A percentile compares a stretch with the other conserved stretches of the same genome.
Conservation (phyloP, 2,113 vertebrate species). For the Cromileptes altivelis region DNA sequence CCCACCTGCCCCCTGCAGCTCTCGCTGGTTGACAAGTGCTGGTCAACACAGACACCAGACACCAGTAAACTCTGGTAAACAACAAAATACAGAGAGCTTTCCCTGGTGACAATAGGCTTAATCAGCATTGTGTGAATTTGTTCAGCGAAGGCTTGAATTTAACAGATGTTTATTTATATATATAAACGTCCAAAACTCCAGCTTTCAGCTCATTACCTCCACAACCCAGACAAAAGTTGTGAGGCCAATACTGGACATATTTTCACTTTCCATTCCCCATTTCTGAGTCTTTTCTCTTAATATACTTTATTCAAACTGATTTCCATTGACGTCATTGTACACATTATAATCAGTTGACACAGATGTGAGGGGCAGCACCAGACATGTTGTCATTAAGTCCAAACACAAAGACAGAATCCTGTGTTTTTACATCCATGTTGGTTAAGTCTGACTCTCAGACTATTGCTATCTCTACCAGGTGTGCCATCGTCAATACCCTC, state of each 20-base stretch:
- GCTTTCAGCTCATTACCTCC: neutral
- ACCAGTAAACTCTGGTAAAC: too few relatives aligned
- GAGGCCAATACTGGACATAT: neutral
- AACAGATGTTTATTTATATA: too few relatives aligned
- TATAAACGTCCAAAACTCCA: too few relatives aligned
- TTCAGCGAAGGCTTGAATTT: too few relatives aligned
- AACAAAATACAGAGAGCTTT: too few relatives aligned
- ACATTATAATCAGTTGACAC: neutral
- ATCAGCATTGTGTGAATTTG: too few relatives aligned
- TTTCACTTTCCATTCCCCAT: neutral
- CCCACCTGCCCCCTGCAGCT: too few relatives aligned
- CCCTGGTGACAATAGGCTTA: too few relatives aligned
- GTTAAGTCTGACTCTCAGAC: neutral
- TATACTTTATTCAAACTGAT: neutral
- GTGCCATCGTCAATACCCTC: slow-evolving; percentile 47
- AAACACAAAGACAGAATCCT: slow-evolving; percentile 9
- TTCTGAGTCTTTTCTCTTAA: neutral
- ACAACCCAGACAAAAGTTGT: neutral
- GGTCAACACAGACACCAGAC: too few relatives aligned
- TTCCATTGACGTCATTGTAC: neutral
- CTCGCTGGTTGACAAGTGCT: too few relatives aligned
- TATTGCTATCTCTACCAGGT: slow-evolving; percentile 25
- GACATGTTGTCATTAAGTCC: neutral
- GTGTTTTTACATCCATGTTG: neutral
- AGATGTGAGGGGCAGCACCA: neutral